Conservation (phyloP, 2,797 vertebrate genomes). For the Enoplosus armatus region DNA sequence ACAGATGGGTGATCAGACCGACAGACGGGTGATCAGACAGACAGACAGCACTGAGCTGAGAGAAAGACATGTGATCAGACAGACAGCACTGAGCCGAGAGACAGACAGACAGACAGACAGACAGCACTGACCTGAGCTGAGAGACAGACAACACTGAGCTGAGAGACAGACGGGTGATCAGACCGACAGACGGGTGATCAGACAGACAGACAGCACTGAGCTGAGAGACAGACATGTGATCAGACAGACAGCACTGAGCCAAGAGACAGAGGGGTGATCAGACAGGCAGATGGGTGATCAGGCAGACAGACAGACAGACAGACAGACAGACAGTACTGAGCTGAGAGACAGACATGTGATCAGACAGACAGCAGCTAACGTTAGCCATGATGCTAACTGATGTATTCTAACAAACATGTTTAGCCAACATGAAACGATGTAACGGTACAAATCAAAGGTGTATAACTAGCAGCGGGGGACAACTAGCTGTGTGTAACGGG, state of each 20-base stretch:
- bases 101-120: background rate
- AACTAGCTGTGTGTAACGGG: too few species aligned
- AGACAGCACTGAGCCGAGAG: too few species aligned
- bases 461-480: too few species aligned
- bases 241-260: background rate
- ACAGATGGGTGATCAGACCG: background rate
- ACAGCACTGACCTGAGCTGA: background rate
- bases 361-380: too few species aligned
- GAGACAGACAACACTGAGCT: background rate
- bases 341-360: background rate
- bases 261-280: background rate
- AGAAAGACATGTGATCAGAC: background rate
- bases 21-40: conserved; percentile 12
- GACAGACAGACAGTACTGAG: background rate
- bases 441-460: too few species aligned
- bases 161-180: background rate
- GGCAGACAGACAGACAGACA: conserved; percentile 3
- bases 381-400: too few species aligned
- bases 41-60: conserved; percentile 42
- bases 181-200: background rate
- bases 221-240: background rate
- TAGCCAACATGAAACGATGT: too few species aligned
- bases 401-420: too few species aligned
- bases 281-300: background rate
- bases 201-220: background rate